These are phyloP conservation scores for Eumeta japonica DNA, from an alignment of 1,140 invertebrate genomes.

Conservation along the genomic window DNA sequence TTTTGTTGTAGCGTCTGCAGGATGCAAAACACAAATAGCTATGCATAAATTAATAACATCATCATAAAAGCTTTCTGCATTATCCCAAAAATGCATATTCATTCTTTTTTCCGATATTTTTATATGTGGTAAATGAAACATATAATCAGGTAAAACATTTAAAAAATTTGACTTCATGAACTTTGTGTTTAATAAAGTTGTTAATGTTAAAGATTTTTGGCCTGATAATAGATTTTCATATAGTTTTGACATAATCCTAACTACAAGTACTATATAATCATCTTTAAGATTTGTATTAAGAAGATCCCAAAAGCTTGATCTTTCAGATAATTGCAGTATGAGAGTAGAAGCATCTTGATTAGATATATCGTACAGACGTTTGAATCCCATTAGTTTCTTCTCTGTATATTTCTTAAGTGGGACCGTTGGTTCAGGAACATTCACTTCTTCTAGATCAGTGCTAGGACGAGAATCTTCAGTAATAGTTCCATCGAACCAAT, in stretches of 20 bases:
- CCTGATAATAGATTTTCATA: slow-evolving; percentile 29
- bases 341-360: slow-evolving; percentile 23
- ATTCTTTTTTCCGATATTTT: slow-evolving; percentile 36
- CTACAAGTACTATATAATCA: slow-evolving; percentile 43
- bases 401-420: slow-evolving; percentile 21
- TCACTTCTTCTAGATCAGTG: slow-evolving; percentile 27
- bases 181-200: slow-evolving; percentile 21
- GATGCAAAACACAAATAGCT: slow-evolving; percentile 26
- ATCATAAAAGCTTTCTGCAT: slow-evolving; percentile 33
- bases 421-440: slow-evolving; percentile 13
- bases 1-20: slow-evolving; percentile 20
- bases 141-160: slow-evolving; percentile 26
- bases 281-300: slow-evolving; percentile 33
- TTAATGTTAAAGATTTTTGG: slow-evolving; percentile 31
- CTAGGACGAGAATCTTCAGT: slow-evolving; percentile 28
- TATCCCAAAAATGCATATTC: slow-evolving; percentile 42
- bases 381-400: slow-evolving; percentile 42
- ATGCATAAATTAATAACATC: slow-evolving; percentile 28
- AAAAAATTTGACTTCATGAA: slow-evolving; percentile 40
- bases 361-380: slow-evolving; percentile 33
- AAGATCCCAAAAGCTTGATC: slow-evolving; percentile 43
- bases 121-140: slow-evolving; percentile 25
- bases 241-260: slow-evolving; percentile 32
- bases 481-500: slow-evolving; percentile 47
- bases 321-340: slow-evolving; percentile 30